Conservation (phyloP, 2,888 invertebrate genomes). For the Drosophila vallismaia region DNA sequence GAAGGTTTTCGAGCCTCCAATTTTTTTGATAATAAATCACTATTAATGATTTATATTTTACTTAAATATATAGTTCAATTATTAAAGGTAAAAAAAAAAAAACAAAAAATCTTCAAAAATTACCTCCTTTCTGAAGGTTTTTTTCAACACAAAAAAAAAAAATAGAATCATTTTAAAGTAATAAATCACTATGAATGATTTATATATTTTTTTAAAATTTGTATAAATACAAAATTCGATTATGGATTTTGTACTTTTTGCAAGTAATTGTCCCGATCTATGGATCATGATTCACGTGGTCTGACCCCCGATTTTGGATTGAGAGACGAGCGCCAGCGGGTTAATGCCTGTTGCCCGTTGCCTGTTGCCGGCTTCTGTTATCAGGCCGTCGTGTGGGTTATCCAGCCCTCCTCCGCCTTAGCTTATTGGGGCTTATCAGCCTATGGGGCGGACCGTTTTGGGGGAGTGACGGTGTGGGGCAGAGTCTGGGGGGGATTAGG, state of each 20-base stretch:
- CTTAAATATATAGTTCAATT: no score
- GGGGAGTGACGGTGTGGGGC: neutral
- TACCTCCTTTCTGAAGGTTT: no score
- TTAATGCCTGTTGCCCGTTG: slow-evolving; percentile 25
- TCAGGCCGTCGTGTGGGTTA: slow-evolving; percentile 45
- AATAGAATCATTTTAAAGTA: neutral
- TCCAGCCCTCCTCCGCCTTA: slow-evolving; percentile 42
- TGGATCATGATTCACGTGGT: neutral
- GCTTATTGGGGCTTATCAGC: slow-evolving; percentile 59
- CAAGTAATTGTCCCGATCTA: neutral
- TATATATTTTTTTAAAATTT: neutral
- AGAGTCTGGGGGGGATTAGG: neutral
- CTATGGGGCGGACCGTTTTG: neutral
- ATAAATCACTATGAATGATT: slow-evolving; percentile 3
- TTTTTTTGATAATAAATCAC: no score
- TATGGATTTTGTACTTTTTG: neutral
- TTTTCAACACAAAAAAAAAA: no score
- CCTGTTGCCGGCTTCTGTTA: slow-evolving; percentile 25
- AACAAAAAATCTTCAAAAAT: no score
- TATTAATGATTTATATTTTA: no score
- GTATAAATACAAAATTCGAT: no score
- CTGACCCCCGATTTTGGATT: neutral
- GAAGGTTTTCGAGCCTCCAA: no score
- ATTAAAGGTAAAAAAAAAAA: no score
- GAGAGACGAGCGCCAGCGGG: slow-evolving; percentile 9